Base-by-base conservation (phyloP, 2,888 invertebrate genomes). In the Chaitophorus viminalis region DNA sequence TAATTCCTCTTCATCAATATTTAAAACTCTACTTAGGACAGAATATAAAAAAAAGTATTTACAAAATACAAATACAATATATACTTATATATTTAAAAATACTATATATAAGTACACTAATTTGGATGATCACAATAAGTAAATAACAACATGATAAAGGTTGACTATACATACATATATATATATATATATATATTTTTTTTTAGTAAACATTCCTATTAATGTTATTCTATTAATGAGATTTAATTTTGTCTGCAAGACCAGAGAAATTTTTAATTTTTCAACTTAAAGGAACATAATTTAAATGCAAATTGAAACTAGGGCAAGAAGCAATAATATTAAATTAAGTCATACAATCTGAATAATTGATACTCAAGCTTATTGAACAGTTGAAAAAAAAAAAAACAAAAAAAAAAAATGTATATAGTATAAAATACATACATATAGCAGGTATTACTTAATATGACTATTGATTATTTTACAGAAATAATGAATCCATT, bases 71-170 rank as follows among this genome's bases (percentile, higher is more conserved):
- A 87, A 87, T 87, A 87, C 87, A 87, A 86, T 86, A 78, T 72
- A 78, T 84, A 84, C 36, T 60, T 83, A 74, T 76, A 84, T 76
- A 84, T 84, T 84, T 84, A 76, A 84, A 83, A 83, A 83, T 83
- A 75, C 75, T 83, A 86, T 87, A 87, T 81, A 81, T 87, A 87
- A 87, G 74, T 87, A 87, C 87, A 87, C 87, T 87, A 87, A 87
- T 81, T 87, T 87, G 87, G 79, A 87, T 81, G 81, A 87, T 87
- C 87, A 87, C 87, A 87, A 87, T 87, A 87, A 87, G 79, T 87
- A 87, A 87, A 87, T 87, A 87, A 87, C 87, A 87, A 87, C 87
- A 81, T 87, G 87, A 87, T 87, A 87, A 87, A 87, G 79, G 87
- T 87, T 31, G 87, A 87, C 87, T 87, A 81, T 87, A 75, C 75